These are phyloP conservation scores for Cranoglanis bouderius DNA, from an alignment of 2,113 vertebrate species.

Conservation along the genomic window DNA sequence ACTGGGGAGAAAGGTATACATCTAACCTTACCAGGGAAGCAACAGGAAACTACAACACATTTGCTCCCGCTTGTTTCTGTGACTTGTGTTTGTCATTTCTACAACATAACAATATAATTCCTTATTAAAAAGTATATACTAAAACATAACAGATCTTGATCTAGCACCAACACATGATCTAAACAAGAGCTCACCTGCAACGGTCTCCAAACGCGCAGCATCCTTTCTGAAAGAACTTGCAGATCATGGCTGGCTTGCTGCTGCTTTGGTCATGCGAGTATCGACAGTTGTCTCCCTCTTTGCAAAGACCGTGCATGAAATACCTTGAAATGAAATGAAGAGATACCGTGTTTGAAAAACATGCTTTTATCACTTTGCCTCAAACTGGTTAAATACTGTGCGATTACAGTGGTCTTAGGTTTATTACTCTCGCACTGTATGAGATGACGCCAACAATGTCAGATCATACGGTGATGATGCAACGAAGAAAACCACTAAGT, in stretches of 20 bases:
- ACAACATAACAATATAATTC: neutral
- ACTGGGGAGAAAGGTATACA: neutral
- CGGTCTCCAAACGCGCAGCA: constrained; percentile 93
- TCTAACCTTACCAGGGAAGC: neutral
- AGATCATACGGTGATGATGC: neutral
- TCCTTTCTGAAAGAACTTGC: constrained; percentile 96
- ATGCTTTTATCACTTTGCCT: neutral
- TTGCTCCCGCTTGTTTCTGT: neutral
- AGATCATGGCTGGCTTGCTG: constrained; percentile 87
- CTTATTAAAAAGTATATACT: neutral
- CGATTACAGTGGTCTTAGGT: neutral
- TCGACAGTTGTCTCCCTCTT: constrained; percentile 96
- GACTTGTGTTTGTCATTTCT: neutral
- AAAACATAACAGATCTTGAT: neutral
- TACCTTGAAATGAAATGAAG: constrained; percentile 78
- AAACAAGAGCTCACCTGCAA: constrained; percentile 82
- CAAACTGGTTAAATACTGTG: neutral
- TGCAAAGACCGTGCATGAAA: constrained; percentile 98
- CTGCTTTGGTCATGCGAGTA: constrained; percentile 92
- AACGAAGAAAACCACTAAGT: neutral
- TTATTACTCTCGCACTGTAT: neutral
- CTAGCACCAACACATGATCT: no score
- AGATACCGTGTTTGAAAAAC: neutral
- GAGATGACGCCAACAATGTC: neutral
- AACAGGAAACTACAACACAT: neutral